Percentiles rank a stretch among this genome's conserved stretches.
phyloP scores from a whole-genome alignment of 2,113 vertebrate species.

The Apeltes quadracus region DNA sequence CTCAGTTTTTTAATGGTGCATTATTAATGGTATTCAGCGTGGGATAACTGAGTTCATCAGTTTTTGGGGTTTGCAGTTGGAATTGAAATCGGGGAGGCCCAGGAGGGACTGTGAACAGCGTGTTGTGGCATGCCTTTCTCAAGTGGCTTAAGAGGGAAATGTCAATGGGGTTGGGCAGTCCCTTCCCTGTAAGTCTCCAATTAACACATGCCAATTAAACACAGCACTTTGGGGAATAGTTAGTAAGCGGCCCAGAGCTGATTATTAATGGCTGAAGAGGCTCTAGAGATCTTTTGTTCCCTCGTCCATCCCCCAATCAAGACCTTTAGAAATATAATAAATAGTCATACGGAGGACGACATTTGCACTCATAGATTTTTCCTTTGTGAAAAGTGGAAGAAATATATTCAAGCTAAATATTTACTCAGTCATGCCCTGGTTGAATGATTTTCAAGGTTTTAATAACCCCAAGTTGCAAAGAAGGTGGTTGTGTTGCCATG shows the following conservation, averaged over 20 bases:
- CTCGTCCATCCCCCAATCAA: conserved; percentile 40
- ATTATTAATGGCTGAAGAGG: conserved; percentile 65
- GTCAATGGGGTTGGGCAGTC: conserved; percentile 49
- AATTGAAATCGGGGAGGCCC: conserved; percentile 46
- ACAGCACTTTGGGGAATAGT: conserved; percentile 64
- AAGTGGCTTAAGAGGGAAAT: conserved; percentile 67
- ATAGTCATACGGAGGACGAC: conserved; percentile 25
- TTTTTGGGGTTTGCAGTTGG: conserved; percentile 49
- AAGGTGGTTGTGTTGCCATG: background rate
- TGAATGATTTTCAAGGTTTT: background rate
- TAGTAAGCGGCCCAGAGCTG: conserved; percentile 68
- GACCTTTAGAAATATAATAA: conserved; percentile 48
- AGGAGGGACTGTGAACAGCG: conserved; percentile 50
- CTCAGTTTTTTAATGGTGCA: background rate
- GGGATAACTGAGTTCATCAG: conserved; percentile 14
- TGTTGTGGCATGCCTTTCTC: conserved; percentile 75
- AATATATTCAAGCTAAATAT: background rate
- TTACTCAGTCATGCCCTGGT: background rate
- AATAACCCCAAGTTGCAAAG: background rate
- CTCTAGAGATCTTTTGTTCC: conserved; percentile 58
- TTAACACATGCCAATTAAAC: conserved; percentile 80
- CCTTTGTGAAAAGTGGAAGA: background rate
- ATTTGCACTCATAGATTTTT: conserved; percentile 33
- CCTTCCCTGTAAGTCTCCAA: conserved; percentile 72
- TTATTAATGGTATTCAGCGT: background rate